Percentiles rank a stretch among this genome's conserved stretches.
These are phyloP conservation scores for Xylota sylvarum DNA, from an alignment of 2,888 invertebrate species.

Conservation along the genomic window DNA sequence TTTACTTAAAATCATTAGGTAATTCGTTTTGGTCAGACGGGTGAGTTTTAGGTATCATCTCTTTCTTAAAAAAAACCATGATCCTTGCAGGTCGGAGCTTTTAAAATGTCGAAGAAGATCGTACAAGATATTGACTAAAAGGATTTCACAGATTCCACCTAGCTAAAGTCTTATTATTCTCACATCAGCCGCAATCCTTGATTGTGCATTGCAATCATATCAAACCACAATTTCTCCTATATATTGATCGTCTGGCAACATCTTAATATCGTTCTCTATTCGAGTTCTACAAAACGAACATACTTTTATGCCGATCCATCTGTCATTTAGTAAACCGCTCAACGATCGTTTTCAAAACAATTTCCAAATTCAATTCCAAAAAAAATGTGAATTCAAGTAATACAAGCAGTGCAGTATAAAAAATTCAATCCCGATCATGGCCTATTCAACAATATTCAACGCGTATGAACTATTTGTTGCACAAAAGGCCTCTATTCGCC, in stretches of 20 bases:
- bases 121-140: too few relatives aligned
- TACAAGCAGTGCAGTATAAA: background rate
- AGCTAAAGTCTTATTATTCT: too few relatives aligned
- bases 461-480: slow-evolving; percentile 66
- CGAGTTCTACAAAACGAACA: slow-evolving; percentile 2
- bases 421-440: slow-evolving; percentile 10
- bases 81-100: too few relatives aligned
- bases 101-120: too few relatives aligned
- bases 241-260: background rate
- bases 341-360: slow-evolving; percentile 37
- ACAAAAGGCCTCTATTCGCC: slow-evolving; percentile 62
- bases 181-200: too few relatives aligned
- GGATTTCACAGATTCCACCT: too few relatives aligned
- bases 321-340: background rate
- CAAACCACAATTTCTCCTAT: too few relatives aligned
- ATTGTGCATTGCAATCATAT: too few relatives aligned
- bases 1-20: too few relatives aligned
- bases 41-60: too few relatives aligned
- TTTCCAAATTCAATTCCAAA: background rate
- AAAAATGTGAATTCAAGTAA: background rate
- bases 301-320: background rate
- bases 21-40: too few relatives aligned
- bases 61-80: too few relatives aligned
- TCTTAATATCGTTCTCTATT: background rate
- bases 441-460: slow-evolving; percentile 62